Evolutionary conservation across 2,797 vertebrate genomes (phyloP), one percentile per base, ranked within the genome.

Genomic region (Ispidina lecontei): DNA sequence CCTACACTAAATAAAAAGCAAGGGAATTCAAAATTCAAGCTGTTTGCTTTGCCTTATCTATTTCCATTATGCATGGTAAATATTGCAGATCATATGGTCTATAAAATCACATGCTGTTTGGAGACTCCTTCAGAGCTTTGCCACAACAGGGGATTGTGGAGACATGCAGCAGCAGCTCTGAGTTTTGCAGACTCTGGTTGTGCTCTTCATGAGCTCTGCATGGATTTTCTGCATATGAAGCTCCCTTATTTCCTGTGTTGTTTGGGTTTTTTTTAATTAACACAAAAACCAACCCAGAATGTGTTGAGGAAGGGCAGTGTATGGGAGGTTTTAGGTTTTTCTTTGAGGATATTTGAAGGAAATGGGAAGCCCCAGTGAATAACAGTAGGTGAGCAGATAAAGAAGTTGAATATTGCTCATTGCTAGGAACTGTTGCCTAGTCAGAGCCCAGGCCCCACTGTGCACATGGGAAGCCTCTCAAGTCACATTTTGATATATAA

Each of bases 41-140:
- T 96, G 93, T 95, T 95, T 89, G 87, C 94, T 95, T 93, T 94
- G 82, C 91, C 82, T 95, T 94, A 91, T 96, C 91, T 94, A 5
- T 93, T 95, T 94, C 92, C 71, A 95, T 96, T 92, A 92, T 94
- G 94, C 83, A 92, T 96, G 82, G 87, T 91, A 95, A 96, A 95
- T 96, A 94, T 86, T 95, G 85, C 95, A 95, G 91, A 95, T 96
- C 92, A 96, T 93, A 92, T 93, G 94, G 95, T 87, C 94, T 76
- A 43, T 69, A 81, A 95, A 95, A 92, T 70, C 60, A 4, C 94
- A 85, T 17, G 76, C 92, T 93, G 93, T 41, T 95, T 90, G 85
- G 91, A 92, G 85, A 16, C 70, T 89, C 54, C 76, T 89, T 78
- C 92, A 67, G 87, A 95, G 92, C 58, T 92, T 70, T 86, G 43